Conservation (phyloP, 2,113 vertebrate genomes). For the Centropus unirufus region DNA sequence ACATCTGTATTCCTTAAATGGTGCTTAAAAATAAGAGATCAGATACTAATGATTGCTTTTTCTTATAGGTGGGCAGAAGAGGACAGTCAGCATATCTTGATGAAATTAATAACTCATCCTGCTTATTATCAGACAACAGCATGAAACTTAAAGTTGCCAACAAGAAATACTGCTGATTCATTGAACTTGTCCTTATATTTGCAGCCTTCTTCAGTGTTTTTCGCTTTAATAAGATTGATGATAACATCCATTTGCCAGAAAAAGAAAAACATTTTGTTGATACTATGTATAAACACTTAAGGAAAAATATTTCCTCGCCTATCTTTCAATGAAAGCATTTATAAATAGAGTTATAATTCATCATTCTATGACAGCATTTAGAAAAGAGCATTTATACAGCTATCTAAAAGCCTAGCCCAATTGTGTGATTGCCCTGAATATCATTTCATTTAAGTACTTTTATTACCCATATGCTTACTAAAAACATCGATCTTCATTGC, state of each 20-base stretch:
- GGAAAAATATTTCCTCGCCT: conserved; percentile 18
- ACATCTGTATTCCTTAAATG: background rate
- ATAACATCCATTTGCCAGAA: background rate
- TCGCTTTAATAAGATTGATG: conserved; percentile 14
- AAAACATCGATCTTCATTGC: conserved; percentile 14
- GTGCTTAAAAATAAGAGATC: background rate
- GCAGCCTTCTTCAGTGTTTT: conserved; percentile 11
- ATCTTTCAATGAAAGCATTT: conserved; percentile 31
- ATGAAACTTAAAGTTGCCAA: conserved; percentile 27
- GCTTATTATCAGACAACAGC: background rate
- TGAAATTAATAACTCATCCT: conserved; percentile 2
- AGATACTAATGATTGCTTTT: background rate
- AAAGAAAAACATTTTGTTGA: conserved; percentile 41
- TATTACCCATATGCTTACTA: conserved; percentile 14
- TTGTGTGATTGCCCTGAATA: background rate
- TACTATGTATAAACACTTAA: conserved; percentile 16
- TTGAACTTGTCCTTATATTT: conserved; percentile 21
- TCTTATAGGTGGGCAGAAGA: background rate
- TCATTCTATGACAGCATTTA: conserved; percentile 48
- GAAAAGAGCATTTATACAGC: conserved; percentile 45
- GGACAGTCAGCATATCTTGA: background rate
- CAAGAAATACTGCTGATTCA: conserved; percentile 2
- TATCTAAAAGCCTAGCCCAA: conserved; percentile 35
- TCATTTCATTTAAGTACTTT: conserved; percentile 38
- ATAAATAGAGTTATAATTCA: conserved; percentile 46